A percentile compares a stretch with the other conserved stretches of the same genome.
Evolutionary conservation across 2,888 invertebrate species (phyloP).

Genomic region (Hypena proboscidalis): DNA sequence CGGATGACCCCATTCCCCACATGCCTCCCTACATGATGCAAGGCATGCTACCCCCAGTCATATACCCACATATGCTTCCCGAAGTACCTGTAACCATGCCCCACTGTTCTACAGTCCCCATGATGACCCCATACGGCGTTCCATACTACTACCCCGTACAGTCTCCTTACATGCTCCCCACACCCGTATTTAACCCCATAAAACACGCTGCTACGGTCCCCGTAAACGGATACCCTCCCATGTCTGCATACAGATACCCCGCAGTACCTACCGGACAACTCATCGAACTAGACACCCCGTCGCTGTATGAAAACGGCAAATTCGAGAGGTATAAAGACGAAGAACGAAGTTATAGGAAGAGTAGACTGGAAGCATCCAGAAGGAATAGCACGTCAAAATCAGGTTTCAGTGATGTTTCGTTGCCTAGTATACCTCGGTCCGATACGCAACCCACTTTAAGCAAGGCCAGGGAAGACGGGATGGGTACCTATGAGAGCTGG

Average conservation of each 20-base stretch:
- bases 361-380: constrained; percentile 60
- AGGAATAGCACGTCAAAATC: constrained; percentile 74
- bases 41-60: constrained; percentile 51
- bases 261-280: constrained; percentile 88
- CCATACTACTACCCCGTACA: constrained; percentile 79
- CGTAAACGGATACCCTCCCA: constrained; percentile 77
- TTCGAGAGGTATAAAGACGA: constrained; percentile 64
- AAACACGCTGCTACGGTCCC: constrained; percentile 78
- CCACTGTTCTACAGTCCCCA: constrained; percentile 58
- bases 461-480: constrained; percentile 87
- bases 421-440: constrained; percentile 76
- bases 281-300: constrained; percentile 87
- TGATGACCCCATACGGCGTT: constrained; percentile 72
- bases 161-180: constrained; percentile 77
- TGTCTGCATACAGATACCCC: constrained; percentile 71
- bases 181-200: constrained; percentile 73
- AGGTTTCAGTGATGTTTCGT: constrained; percentile 70
- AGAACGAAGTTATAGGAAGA: constrained; percentile 58
- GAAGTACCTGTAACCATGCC: constrained; percentile 56
- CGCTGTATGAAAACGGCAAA: constrained; percentile 71
- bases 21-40: constrained; percentile 56
- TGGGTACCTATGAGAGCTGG: constrained; percentile 91
- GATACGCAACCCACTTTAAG: constrained; percentile 79
- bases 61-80: constrained; percentile 60
- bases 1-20: constrained; percentile 56